Evolutionary conservation across 2,113 vertebrate species (phyloP), one percentile per base, ranked within the genome.

Genomic region (Lota lota): DNA sequence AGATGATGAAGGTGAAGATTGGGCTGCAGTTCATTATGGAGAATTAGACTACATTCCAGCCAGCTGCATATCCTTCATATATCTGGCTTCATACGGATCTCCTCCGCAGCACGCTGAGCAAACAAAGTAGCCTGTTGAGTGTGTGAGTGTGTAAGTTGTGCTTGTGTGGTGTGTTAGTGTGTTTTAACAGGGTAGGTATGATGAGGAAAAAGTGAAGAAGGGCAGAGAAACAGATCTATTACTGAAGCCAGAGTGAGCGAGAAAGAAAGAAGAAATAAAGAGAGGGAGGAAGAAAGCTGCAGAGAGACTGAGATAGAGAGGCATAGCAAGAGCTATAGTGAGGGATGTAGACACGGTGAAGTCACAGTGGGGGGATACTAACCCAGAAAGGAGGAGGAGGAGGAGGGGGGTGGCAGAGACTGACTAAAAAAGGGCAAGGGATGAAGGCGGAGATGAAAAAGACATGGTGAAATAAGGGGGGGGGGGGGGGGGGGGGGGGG

Each of bases 1-100:
- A 88, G 88, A 88, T 88, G 88, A 89, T 88, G 82, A 85, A 87
- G 88, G 79, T 87, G 82, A 83, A 74, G 83, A 83, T 75, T 74
- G 77, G 66, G 64, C 72, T 83, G 73, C 77, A 85, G 84, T 87
- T 89, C 87, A 88, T 89, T 86, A 87, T 87, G 76, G 75, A 78
- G 83, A 85, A 87, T 88, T 86, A 81, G 75, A 76, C 78, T 69
- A 81, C 59, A 70, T 87, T 86, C 78, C 78, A 79, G 81, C 68
- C 63, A 54, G 66, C 22, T 16, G 7, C 70, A 87, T 85, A 90
- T 83, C 78, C 80, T 71, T 82, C 69, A 77, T 85, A 86, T 77
- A 79, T 80, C 82, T 15, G 81, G 83, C 80, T 88, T 85, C 81
- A 75, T 75, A 68, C 77, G 67, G 67, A 80, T 21, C 53, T 78